Base-by-base conservation (phyloP, 2,888 invertebrate species). In the Pristionchus maxplancki region DNA sequence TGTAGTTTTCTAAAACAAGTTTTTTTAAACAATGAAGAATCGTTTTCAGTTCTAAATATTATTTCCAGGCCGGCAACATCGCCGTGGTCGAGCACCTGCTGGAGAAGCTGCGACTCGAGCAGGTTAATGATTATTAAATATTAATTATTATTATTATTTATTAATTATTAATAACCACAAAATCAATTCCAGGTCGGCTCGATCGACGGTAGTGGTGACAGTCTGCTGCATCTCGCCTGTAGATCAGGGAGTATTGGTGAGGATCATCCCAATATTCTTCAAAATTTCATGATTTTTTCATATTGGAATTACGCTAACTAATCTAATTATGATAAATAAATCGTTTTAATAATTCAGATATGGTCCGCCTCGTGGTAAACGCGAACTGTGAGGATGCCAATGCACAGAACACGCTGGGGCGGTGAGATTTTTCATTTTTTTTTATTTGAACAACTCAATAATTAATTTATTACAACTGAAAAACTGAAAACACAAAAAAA, bases 221-320 rank as follows among this genome's bases (percentile, higher is more conserved):
- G 97, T 28, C 97, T 98, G 34, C 96, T 99, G 83, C 99, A 99
- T 96, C 96, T 99, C 93, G 98, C 98, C 48, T 97, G 97, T n/a
- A 96, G 97, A 93, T 96, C 89, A 28, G 91, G 91, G 28, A 90
- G 89, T 81, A 90, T 92, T 34, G 91, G 91, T 91, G 95, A 97
- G 97, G n/a, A n/a, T n/a, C n/a, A n/a, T 28, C 31, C 31, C 71
- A 24, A 34, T 13, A 17, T 71, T 15, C 37, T 71, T 17, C 5
- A 28, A 17, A n/a, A 17, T n/a, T n/a, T n/a, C n/a, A n/a, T n/a
- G n/a, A n/a, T n/a, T n/a, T n/a, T n/a, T n/a, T n/a, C n/a, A n/a
- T n/a, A n/a, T n/a, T n/a, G n/a, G n/a, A n/a, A n/a, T n/a, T n/a
- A n/a, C n/a, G n/a, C n/a, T n/a, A n/a, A 58, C 24, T 5, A 58